phyloP scores from a whole-genome alignment of 1,140 invertebrate species.

The Colletes latitarsis region DNA sequence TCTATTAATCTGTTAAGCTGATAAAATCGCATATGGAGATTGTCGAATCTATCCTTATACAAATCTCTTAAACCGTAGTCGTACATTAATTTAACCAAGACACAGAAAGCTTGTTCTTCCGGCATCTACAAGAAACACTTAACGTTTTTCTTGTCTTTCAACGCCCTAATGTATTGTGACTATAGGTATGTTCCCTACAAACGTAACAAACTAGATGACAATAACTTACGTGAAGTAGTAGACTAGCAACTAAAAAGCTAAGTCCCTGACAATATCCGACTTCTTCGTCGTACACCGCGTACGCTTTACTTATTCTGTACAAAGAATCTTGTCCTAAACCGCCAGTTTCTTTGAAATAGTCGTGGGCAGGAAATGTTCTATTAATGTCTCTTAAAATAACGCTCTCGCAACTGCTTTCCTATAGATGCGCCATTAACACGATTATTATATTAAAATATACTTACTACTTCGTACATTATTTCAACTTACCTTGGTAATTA shows the following conservation, averaged over 20 bases:
- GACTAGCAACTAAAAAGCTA: slow-evolving; percentile 97
- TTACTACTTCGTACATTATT: not conserved
- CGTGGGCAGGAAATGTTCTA: slow-evolving; percentile 98
- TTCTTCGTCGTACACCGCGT: slow-evolving; percentile 98
- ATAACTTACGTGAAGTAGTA: slow-evolving; percentile 94
- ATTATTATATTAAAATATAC: not conserved
- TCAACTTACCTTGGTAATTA: slow-evolving; percentile 92
- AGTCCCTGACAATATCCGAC: slow-evolving; percentile 99
- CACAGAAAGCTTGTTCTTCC: slow-evolving; percentile 99
- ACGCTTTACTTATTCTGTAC: slow-evolving; percentile 97
- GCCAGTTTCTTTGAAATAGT: slow-evolving; percentile 97
- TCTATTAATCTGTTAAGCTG: slow-evolving; percentile 98
- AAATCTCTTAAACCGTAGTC: slow-evolving; percentile 96
- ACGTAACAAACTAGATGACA: slow-evolving; percentile 25
- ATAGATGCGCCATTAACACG: slow-evolving; percentile 45
- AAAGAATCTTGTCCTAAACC: slow-evolving; percentile 96
- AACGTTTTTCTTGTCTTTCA: slow-evolving; percentile 37
- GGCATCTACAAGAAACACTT: slow-evolving; percentile 91
- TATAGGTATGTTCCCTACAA: not conserved
- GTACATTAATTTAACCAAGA: slow-evolving; percentile 98
- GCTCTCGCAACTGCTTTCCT: slow-evolving; percentile 94
- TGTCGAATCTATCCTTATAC: slow-evolving; percentile 98
- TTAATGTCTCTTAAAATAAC: slow-evolving; percentile 98
- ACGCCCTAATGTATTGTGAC: slow-evolving; percentile 5
- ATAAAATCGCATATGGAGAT: slow-evolving; percentile 96